These are phyloP conservation scores for Drosophila sturtevanti DNA, from an alignment of 1,140 invertebrate genomes.

Conservation along the genomic window DNA sequence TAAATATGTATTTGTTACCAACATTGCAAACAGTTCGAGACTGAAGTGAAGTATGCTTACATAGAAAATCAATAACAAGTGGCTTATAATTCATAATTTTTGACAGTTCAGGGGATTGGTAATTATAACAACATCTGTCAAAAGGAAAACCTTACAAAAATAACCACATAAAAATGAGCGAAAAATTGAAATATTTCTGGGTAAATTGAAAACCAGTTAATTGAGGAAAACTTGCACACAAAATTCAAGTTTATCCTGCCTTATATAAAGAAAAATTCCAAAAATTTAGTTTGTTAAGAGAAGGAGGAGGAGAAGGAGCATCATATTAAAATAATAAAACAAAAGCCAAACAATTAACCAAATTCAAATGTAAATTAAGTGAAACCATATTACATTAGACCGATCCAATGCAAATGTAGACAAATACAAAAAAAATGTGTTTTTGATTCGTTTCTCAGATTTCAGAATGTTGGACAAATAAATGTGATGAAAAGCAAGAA, in stretches of 20 bases:
- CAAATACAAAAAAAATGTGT: background rate
- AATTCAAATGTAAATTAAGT: constrained; percentile 62
- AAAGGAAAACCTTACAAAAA: constrained; percentile 13
- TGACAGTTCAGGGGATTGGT: constrained; percentile 19
- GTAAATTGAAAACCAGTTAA: constrained; percentile 55
- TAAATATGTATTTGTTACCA: constrained; percentile 9
- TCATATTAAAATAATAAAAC: constrained; percentile 29
- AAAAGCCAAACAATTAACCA: constrained; percentile 43
- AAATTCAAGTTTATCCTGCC: constrained; percentile 73
- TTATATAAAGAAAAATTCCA: constrained; percentile 51
- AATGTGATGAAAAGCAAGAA: constrained; percentile 24
- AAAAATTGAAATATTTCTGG: constrained; percentile 36
- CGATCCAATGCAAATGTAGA: constrained; percentile 12
- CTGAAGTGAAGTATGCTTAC: background rate
- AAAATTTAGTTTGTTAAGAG: constrained; percentile 35
- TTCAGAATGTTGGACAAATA: constrained; percentile 43
- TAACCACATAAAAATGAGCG: constrained; percentile 17
- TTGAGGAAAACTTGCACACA: constrained; percentile 53
- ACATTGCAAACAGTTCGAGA: background rate
- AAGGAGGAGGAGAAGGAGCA: constrained; percentile 21
- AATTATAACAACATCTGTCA: constrained; percentile 43
- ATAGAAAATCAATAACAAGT: constrained; percentile 2
- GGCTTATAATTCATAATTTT: constrained; percentile 24
- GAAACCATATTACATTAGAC: constrained; percentile 44
- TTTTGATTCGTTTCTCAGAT: background rate